phyloP scores from a whole-genome alignment of 2,797 vertebrate species.

The Mus minutoides region DNA sequence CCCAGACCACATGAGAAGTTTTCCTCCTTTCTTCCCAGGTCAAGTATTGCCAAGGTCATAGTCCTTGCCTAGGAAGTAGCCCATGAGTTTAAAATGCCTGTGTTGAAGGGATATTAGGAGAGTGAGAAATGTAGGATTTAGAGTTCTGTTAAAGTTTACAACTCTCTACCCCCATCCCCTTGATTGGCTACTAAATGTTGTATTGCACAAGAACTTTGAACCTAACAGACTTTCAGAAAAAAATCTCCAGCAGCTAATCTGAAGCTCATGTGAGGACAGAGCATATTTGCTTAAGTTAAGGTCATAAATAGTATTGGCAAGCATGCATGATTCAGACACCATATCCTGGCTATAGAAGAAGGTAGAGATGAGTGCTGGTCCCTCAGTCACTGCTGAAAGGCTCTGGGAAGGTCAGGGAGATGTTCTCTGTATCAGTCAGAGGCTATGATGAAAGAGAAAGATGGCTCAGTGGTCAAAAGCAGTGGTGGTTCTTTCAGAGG shows the following conservation, averaged over 20 bases:
- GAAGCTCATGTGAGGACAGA: conserved; percentile 50
- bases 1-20: neutral
- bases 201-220: conserved; percentile 57
- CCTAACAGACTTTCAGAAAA: neutral
- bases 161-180: neutral
- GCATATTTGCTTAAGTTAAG: conserved; percentile 23
- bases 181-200: neutral
- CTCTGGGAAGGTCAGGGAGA: neutral
- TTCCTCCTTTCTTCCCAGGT: conserved; percentile 10
- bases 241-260: conserved; percentile 31
- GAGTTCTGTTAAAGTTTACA: conserved; percentile 6
- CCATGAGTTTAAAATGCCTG: neutral
- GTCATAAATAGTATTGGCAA: neutral
- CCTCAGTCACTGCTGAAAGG: neutral
- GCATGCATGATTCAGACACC: neutral
- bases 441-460: neutral
- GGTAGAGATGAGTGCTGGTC: neutral
- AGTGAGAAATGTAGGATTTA: neutral
- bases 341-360: neutral
- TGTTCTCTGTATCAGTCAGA: neutral
- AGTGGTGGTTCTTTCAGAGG: neutral
- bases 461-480: neutral
- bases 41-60: neutral
- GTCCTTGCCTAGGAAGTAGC: neutral
- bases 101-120: conserved; percentile 13